Base-by-base conservation (phyloP, 2,797 vertebrate genomes). In the Sus cebifrons region DNA sequence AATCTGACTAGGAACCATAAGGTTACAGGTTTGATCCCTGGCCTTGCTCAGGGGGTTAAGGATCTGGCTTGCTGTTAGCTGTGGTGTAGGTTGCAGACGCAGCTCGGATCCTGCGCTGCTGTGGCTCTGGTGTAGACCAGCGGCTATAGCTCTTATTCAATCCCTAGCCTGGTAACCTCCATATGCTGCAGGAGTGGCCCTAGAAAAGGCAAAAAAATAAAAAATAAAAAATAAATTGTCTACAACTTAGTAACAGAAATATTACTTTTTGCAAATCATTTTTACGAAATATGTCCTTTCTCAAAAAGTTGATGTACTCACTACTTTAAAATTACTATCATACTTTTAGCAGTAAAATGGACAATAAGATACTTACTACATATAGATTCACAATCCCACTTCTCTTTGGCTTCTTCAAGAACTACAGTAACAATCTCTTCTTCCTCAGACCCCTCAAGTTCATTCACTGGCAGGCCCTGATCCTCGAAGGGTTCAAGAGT, bases 311-410 rank as follows among this genome's bases (percentile, higher is more conserved):
- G 27, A 84, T 27, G 6, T 32, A n/a, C 44, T 73, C 29, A 70
- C 56, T 73, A 88, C 73, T 77, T 75, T 40, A 44, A 95, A 88
- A 90, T 83, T 14, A 29, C 21, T 88, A 6, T 7, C 73, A 85
- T 1, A 79, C 23, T 79, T 91, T 20, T 81, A 78, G 62, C 18
- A 96, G 93, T 7, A 0, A 6, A 97, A 89, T 0, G 8, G 54
- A 56, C 27, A 91, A 11, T 14, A 90, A 74, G 74, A 94, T 49
- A 99, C 99, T 99, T 98, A 99, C 99, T 99, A 98, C 99, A 99
- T 98, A 99, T 99, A 77, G 99, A 99, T 97, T 99, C 99, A 70
- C 99, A 99, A 98, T 99, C 99, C 99, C 99, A 99, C 96, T 99
- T 99, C 97, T 99, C 99, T 18, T 98, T 98, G 21, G 98, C 97